Base-by-base conservation (phyloP, 2,888 invertebrate genomes). In the Furcula furcula region DNA sequence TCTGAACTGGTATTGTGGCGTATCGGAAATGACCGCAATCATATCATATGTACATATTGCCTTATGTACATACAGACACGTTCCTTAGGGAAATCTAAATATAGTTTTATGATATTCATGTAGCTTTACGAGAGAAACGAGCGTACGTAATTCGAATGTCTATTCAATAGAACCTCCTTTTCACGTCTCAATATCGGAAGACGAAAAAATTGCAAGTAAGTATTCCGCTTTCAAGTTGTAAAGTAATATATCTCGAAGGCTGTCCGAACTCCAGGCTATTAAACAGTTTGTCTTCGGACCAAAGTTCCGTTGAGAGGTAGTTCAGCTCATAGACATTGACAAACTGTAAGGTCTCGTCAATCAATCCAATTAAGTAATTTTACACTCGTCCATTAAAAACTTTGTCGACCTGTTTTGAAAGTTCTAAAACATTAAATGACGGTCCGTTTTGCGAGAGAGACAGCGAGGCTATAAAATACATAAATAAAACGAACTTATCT, bases 1-100 rank as follows among this genome's bases (percentile, higher is more conserved):
- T 71, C 53, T 55, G 55, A 68, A 68, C 60, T 53, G 55, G 49
- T 64, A 47, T 61, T 50, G 66, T 64, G 65, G 56, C 62, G 67
- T 60, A 64, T 69, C 62, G 66, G 56, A 71, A 72, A 75, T 75
- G 73, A 76, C 73, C 72, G 61, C 65, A 61, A 71, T 74, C 76
- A 74, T 73, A 26, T 12, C 14, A 26, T 26, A 23, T 4, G 10
- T 21, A 71, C 66, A 61, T 54, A 56, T n/a, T n/a, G n/a, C n/a
- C n/a, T n/a, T n/a, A n/a, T n/a, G n/a, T n/a, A n/a, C n/a, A n/a
- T 55, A 50, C 53, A 60, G 44, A 39, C 41, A 15, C 35, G 40
- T 36, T 65, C 80, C 76, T 63, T 11, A 16, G 78, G 80, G 81
- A 85, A 83, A 84, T 80, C 78, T 73, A 65, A 67, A 69, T 64